Evolutionary conservation across 2,797 vertebrate species (phyloP), one percentile per base, ranked within the genome.

Genomic region (Pagetopsis macropterus): DNA sequence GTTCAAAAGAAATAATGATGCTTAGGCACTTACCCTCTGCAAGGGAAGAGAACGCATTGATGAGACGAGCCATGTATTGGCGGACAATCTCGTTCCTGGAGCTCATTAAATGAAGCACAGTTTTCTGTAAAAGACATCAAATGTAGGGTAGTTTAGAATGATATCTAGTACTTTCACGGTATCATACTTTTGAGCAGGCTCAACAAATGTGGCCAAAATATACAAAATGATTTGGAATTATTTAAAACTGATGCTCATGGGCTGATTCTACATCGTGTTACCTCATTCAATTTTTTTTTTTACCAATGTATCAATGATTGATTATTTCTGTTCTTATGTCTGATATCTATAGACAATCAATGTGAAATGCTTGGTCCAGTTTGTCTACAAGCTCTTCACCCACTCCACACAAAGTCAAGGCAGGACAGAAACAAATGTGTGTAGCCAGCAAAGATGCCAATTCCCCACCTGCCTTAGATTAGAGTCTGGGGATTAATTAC

Each of bases 41-140:
- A 44, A 99, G 91, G 3, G 97, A 99, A 14, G 98, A 95, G 37
- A 98, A 95, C 1, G 96, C 94, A 67, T 98, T 98, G 92, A 99
- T 87, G 41, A 99, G 96, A 51, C 96, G 94, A 72, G 96, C 97
- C 80, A 86, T 94, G 83, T 97, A 99, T 54, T 99, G 96, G 44
- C 96, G 94, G 75, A 99, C 96, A 5, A 94, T 89, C 63, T 98
- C 95, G 3, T 95, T 96, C 89, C 92, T 94, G 0, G 96, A 96
- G 48, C 93, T 94, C 49, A 98, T 80, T 81, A 98, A 91, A 40
- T 94, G 90, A 52, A 99, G 91, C 67, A 97, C 89, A 0, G 75
- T 94, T 88, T 91, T 95, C 97, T 99, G 87, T 14, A 67, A 84
- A 61, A 79, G 72, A 37, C 21, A 76, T 4, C 54, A 59, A 59